These are phyloP conservation scores for Gymnoscelis rufifasciata DNA, from an alignment of 2,888 invertebrate genomes.

Conservation along the genomic window DNA sequence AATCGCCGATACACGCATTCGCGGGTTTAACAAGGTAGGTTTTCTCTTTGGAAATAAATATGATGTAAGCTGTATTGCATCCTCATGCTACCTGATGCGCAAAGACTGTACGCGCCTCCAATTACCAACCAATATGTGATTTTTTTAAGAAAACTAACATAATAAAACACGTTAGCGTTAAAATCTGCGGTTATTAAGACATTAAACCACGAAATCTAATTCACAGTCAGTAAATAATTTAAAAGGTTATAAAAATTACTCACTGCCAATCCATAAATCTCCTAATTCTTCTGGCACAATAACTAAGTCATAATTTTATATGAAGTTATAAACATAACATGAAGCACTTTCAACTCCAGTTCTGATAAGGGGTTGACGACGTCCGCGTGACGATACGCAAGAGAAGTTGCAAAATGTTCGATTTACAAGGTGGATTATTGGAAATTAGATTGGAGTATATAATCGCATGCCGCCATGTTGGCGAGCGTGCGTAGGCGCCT, in stretches of 20 bases:
- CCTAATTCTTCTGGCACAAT: conserved; percentile 56
- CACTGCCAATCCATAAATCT: conserved; percentile 59
- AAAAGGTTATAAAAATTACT: conserved; percentile 52
- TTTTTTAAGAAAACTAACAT: no score
- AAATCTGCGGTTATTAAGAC: conserved; percentile 13
- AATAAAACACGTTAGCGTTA: no score
- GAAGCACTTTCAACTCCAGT: conserved; percentile 52
- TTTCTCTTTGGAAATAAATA: no score
- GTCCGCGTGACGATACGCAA: conserved; percentile 13
- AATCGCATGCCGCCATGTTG: conserved; percentile 65
- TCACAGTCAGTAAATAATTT: conserved; percentile 28
- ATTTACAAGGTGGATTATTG: conserved; percentile 42
- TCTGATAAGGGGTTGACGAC: conserved; percentile 42
- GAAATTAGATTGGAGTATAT: conserved; percentile 50
- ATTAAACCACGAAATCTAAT: conserved; percentile 24
- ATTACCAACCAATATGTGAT: no score
- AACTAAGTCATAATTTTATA: conserved; percentile 57
- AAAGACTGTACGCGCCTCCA: no score
- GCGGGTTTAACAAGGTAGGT: no score
- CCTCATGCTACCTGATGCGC: no score
- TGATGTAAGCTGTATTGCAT: no score
- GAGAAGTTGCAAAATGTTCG: conserved; percentile 38
- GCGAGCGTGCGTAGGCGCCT: conserved; percentile 72
- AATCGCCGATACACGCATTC: no score
- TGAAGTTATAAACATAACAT: conserved; percentile 57